Percentiles rank a stretch among this genome's conserved stretches.
These are phyloP conservation scores for Aphaenogaster floridana DNA, from an alignment of 1,140 invertebrate species.

Conservation along the genomic window DNA sequence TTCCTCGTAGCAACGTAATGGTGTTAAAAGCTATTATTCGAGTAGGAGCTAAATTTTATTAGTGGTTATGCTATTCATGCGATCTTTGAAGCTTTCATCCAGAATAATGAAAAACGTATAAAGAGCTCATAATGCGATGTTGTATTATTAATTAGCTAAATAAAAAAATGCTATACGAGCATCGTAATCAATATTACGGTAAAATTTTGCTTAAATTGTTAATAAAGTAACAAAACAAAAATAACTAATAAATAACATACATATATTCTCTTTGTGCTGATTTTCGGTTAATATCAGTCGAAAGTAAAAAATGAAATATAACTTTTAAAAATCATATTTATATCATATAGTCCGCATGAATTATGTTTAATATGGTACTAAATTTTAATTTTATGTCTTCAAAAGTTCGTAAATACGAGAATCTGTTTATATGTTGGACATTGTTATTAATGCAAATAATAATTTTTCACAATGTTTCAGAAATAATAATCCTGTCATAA, in stretches of 20 bases:
- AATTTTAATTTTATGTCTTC: conserved; percentile 10
- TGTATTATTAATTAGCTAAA: not conserved
- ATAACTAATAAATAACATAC: not conserved
- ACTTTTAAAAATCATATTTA: not conserved
- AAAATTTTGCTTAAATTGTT: not conserved
- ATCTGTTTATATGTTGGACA: not conserved
- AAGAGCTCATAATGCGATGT: not conserved
- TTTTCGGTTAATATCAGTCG: not conserved
- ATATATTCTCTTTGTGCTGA: not conserved
- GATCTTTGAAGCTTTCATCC: not conserved
- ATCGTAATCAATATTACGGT: not conserved
- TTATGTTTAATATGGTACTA: not conserved
- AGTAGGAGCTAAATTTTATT: not conserved
- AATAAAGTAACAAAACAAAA: not conserved
- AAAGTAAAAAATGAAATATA: not conserved
- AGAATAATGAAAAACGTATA: not conserved
- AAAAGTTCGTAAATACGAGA: not conserved
- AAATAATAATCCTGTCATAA: conserved; percentile 19
- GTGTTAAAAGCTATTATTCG: conserved; percentile 10
- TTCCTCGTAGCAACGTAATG: not conserved
- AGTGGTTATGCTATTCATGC: not conserved
- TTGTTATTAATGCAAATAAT: not conserved
- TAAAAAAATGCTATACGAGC: not conserved
- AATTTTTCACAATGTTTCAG: not conserved
- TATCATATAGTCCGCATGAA: not conserved